Evolutionary conservation across 1,140 invertebrate genomes (phyloP), one percentile per base, ranked within the genome.

Genomic region (Euwallacea fornicatus): DNA sequence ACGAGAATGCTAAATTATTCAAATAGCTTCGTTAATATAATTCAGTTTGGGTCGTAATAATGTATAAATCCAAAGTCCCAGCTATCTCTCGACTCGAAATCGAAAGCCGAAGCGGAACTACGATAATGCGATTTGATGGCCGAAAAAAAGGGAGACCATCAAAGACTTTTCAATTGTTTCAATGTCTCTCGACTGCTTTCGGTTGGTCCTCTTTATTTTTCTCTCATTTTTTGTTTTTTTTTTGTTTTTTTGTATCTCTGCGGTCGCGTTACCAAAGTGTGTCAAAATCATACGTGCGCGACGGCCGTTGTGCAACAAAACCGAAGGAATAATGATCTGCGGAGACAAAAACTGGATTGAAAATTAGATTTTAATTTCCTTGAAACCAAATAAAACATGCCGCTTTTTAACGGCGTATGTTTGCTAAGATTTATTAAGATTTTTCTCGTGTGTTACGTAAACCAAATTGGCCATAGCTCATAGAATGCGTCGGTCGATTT

Each of bases 301-400:
- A 69, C 67, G 50, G 33, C 21, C 7, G 42, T 69, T 69, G 67
- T 61, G 67, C 59, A 69, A 69, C 55, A 69, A 69, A 69, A 7
- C 44, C 44, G 66, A 53, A 10, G 7, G n/a, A 61, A 63, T 11
- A 63, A 55, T 9, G 42, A 16, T 33, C 21, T 33, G 42, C 7
- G 8, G 16, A 61, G 44, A 62, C 50, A 63, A 69, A 69, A 61
- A 62, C 44, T 62, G 33, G 58, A 69, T 46, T 50, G 67, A 69
- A 56, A 69, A 69, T 69, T 69, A 62, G 67, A 69, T 69, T 69
- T 69, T 69, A 62, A 66, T 66, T 58, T 66, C 65, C 65, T 66
- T 66, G 65, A 66, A 66, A 66, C 65, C 65, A 66, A 66, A 66
- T 58, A 58, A 69, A 69, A 60, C 42, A 61, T 69, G 66, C 44